Conservation (phyloP, 1,140 invertebrate genomes). For the Spodoptera frugiperda region DNA sequence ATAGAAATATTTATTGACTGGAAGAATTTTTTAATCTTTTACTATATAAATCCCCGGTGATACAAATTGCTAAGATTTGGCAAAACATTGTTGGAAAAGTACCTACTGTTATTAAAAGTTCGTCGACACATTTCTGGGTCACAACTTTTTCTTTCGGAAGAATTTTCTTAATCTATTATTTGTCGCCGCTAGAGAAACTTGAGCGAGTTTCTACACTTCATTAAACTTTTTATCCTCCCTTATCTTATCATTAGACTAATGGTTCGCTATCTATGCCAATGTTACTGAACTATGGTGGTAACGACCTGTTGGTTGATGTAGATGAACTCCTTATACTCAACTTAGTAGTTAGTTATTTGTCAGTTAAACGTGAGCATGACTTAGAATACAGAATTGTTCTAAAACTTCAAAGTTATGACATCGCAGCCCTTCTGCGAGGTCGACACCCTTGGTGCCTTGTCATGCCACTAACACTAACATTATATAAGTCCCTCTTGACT, state of each 20-base stretch:
- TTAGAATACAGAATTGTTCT: constrained; percentile 15
- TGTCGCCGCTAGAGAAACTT: constrained; percentile 4
- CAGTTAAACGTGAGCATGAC: constrained; percentile 12
- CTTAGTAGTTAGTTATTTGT: neutral
- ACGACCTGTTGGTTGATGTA: constrained; percentile 14
- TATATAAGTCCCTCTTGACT: too few species aligned
- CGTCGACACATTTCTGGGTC: constrained; percentile 41
- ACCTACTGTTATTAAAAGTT: constrained; percentile 34
- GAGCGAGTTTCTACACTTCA: neutral
- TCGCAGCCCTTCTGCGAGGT: constrained; percentile 8
- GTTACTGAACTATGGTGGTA: neutral
- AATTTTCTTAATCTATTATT: constrained; percentile 31
- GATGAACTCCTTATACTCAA: constrained; percentile 1
- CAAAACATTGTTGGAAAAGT: constrained; percentile 22
- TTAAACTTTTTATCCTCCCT: constrained; percentile 8
- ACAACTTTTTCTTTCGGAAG: constrained; percentile 7
- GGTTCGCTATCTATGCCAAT: neutral
- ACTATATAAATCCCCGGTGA: constrained; percentile 16
- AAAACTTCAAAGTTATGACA: constrained; percentile 31
- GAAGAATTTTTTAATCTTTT: constrained; percentile 14
- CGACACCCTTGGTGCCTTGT: neutral
- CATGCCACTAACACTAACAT: neutral
- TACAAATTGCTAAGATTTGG: constrained; percentile 26
- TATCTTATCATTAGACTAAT: constrained; percentile 3
- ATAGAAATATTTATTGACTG: constrained; percentile 8